These are phyloP conservation scores for Acestrorhynchus altus DNA, from an alignment of 2,797 vertebrate species.

Conservation along the genomic window DNA sequence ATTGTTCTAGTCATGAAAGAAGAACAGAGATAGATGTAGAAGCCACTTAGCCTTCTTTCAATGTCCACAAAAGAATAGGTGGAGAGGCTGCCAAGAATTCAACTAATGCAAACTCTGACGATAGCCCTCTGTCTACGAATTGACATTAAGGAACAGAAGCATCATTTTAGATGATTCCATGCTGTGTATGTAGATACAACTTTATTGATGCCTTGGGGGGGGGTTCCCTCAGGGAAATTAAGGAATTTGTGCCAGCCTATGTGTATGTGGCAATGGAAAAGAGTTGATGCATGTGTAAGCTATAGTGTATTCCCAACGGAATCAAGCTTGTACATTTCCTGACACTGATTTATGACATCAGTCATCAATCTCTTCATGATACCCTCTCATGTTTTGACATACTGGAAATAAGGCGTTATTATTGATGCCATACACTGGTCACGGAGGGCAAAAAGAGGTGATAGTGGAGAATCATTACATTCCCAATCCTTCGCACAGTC, in stretches of 20 bases:
- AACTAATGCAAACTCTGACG: constrained; percentile 44
- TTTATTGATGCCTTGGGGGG: too few relatives aligned
- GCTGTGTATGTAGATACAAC: too few relatives aligned
- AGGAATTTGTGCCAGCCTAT: constrained; percentile 2
- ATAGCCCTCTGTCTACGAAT: constrained; percentile 20
- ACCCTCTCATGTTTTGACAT: constrained; percentile 57
- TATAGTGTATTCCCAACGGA: constrained; percentile 40
- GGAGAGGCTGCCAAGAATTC: constrained; percentile 28
- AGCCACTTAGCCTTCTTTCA: constrained; percentile 31
- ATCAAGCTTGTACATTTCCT: constrained; percentile 34
- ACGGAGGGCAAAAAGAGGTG: constrained; percentile 35
- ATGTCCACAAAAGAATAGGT: constrained; percentile 27
- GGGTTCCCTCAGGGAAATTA: too few relatives aligned
- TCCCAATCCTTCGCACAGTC: constrained; percentile 3
- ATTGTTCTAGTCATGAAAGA: constrained; percentile 40
- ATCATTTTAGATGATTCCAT: constrained; percentile 2
- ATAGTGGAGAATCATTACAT: constrained; percentile 41
- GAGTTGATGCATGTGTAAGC: constrained; percentile 32
- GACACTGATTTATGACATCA: constrained; percentile 59
- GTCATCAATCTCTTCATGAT: constrained; percentile 57
- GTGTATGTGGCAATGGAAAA: constrained; percentile 14
- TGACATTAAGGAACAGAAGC: constrained; percentile 26
- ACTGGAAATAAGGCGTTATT: constrained; percentile 57
- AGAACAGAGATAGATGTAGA: constrained; percentile 24
- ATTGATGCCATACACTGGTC: constrained; percentile 49